Conservation (phyloP, 2,797 vertebrate genomes). For the Melanotaenia parkinsoni region DNA sequence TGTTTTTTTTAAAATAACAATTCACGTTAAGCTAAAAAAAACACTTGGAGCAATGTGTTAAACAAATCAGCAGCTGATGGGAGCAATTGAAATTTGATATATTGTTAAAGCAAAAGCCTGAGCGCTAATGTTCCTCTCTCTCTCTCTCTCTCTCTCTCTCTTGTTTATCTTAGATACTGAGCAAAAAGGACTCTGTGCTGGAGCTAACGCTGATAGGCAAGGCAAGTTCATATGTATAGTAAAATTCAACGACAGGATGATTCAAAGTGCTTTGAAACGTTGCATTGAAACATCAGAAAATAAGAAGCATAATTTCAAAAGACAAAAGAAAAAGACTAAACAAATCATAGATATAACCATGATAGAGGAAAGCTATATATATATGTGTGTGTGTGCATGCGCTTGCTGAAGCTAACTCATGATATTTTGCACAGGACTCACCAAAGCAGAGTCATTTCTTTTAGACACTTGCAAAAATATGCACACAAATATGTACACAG, state of each 20-base stretch:
- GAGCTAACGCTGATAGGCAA: not conserved
- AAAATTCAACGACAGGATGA: no score
- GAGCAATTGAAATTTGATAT: not conserved
- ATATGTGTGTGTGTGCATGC: not conserved
- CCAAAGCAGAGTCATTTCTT: not conserved
- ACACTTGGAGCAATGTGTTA: not conserved
- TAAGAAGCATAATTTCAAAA: no score
- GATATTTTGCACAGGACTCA: not conserved
- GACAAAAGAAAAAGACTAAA: no score
- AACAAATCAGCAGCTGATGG: not conserved
- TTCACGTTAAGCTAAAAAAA: not conserved
- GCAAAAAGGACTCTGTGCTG: no score
- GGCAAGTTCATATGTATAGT: no score
- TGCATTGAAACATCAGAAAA: no score
- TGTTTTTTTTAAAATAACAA: not conserved
- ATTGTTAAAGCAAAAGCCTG: no score
- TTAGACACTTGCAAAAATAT: not conserved
- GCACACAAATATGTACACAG: not conserved
- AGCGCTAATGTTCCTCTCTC: not conserved
- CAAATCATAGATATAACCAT: no score
- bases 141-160: not conserved
- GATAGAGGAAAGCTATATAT: no score
- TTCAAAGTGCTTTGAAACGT: no score
- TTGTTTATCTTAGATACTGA: no score
- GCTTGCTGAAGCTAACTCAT: not conserved